These are phyloP conservation scores for Drosophila funebris DNA, from an alignment of 1,140 invertebrate genomes.

Conservation along the genomic window DNA sequence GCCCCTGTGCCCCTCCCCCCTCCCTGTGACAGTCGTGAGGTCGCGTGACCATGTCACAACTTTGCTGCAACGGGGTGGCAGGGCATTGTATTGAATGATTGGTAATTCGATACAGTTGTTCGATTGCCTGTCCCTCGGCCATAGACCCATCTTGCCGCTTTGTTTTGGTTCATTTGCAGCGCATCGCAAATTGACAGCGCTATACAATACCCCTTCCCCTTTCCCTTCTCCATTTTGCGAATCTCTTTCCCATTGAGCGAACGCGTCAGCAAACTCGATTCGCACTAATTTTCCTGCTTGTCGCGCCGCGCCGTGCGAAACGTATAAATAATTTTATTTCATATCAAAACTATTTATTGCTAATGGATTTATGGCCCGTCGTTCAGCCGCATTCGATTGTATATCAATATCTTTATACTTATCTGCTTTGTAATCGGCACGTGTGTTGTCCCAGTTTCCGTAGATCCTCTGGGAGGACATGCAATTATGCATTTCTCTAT, in stretches of 20 bases:
- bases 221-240: constrained; percentile 1
- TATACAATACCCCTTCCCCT: constrained; percentile 12
- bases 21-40: constrained; percentile 17
- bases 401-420: constrained; percentile 59
- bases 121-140: constrained; percentile 47
- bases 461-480: constrained; percentile 36
- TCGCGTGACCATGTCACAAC: constrained; percentile 68
- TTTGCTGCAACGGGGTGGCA: neutral
- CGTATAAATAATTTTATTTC: constrained; percentile 79
- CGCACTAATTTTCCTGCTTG: constrained; percentile 79
- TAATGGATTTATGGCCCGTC: constrained; percentile 74
- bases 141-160: constrained; percentile 39
- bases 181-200: constrained; percentile 71
- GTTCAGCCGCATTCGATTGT: constrained; percentile 43
- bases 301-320: constrained; percentile 74
- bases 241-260: constrained; percentile 13
- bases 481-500: constrained; percentile 55
- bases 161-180: constrained; percentile 77
- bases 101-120: constrained; percentile 82
- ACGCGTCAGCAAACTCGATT: constrained; percentile 39
- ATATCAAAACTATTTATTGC: constrained; percentile 78
- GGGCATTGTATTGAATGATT: constrained; percentile 68
- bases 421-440: constrained; percentile 65
- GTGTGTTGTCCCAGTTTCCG: constrained; percentile 68
- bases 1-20: neutral